Percentiles rank a stretch among this genome's conserved stretches.
Conservation (phyloP, 2,888 invertebrate genomes). For the Brachypalpus laphriformis region DNA sequence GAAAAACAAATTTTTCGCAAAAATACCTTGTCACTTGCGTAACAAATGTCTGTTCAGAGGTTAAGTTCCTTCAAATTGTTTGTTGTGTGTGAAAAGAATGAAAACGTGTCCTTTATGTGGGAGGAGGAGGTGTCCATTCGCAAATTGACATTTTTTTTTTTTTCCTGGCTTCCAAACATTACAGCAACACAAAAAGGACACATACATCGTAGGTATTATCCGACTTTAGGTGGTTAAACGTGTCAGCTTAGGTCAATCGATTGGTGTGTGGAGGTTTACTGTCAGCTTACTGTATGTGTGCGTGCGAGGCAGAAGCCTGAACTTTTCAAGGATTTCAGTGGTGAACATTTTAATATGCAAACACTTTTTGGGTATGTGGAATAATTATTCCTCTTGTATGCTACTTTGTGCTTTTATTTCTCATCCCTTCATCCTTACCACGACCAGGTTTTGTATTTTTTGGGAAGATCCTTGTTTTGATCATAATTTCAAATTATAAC, state of each 20-base stretch:
- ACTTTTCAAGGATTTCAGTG: background rate
- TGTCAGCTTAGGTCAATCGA: slow-evolving; percentile 44
- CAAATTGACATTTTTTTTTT: slow-evolving; percentile 25
- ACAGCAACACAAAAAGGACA: background rate
- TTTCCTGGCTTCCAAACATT: background rate
- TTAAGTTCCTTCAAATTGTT: slow-evolving; percentile 4
- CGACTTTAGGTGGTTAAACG: slow-evolving; percentile 32
- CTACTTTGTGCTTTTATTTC: background rate
- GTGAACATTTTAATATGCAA: slow-evolving; percentile 5
- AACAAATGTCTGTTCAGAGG: background rate
- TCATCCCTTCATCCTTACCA: no score
- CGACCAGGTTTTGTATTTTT: no score
- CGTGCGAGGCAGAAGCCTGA: background rate
- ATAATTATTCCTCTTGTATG: background rate
- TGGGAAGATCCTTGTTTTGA: background rate
- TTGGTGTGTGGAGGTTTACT: slow-evolving; percentile 12
- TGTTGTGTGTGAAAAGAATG: background rate
- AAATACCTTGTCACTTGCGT: background rate
- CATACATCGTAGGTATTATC: slow-evolving; percentile 25
- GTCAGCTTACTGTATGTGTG: background rate
- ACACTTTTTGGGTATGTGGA: background rate
- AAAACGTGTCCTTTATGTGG: background rate
- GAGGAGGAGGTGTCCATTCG: background rate
- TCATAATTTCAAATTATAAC: slow-evolving; percentile 25
- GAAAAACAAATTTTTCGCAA: background rate